A percentile compares a stretch with the other conserved stretches of the same genome.
These are phyloP conservation scores for Cariama cristata DNA, from an alignment of 2,113 vertebrate species.

Conservation along the genomic window DNA sequence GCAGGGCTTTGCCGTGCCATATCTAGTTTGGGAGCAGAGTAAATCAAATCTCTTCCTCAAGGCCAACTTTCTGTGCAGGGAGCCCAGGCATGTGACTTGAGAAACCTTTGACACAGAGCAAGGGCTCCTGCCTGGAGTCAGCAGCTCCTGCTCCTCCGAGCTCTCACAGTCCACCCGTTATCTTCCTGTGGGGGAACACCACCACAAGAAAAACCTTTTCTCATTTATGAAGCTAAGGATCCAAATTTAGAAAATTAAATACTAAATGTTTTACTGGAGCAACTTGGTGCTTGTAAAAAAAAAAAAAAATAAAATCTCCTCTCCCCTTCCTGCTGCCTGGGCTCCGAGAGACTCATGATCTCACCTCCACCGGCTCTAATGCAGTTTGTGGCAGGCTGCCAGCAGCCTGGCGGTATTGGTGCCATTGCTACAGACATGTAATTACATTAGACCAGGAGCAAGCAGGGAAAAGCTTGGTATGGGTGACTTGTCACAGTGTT, in stretches of 20 bases:
- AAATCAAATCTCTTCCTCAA: background rate
- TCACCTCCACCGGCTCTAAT: background rate
- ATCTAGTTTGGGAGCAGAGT: background rate
- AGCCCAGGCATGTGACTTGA: background rate
- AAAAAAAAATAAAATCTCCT: background rate
- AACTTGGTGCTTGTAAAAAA: background rate
- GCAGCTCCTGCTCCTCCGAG: background rate
- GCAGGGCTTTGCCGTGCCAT: background rate
- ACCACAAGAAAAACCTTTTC: background rate
- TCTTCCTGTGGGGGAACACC: background rate
- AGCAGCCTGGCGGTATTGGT: background rate
- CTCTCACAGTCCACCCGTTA: background rate
- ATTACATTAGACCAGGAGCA: background rate
- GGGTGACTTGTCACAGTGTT: background rate
- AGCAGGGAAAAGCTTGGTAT: background rate
- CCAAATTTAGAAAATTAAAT: background rate
- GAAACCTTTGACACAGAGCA: background rate
- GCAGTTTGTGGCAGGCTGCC: slow-evolving; percentile 5
- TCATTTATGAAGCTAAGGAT: background rate
- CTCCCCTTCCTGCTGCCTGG: background rate
- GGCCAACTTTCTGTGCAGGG: background rate
- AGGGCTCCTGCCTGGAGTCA: background rate
- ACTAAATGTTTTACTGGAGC: background rate
- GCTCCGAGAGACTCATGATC: background rate
- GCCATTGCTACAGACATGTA: background rate